phyloP scores from a whole-genome alignment of 2,113 vertebrate genomes.

The Amia ocellicauda region DNA sequence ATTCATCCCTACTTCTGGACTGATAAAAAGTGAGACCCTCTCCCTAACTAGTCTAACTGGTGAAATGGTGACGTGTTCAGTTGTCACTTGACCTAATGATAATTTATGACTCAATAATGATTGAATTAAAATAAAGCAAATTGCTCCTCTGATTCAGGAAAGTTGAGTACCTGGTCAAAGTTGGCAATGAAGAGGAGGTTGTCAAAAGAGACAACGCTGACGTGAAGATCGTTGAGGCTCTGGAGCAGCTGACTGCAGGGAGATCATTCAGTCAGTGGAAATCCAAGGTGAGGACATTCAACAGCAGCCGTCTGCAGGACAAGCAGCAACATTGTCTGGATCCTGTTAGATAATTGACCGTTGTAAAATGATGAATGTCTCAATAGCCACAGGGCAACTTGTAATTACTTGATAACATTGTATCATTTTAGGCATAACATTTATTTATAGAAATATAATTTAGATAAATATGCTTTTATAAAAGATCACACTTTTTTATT shows the following conservation, averaged over 20 bases:
- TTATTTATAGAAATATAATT: too few species aligned
- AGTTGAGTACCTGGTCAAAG: constrained; percentile 39
- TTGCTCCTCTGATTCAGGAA: constrained; percentile 30
- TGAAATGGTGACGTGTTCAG: not conserved
- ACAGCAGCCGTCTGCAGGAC: not conserved
- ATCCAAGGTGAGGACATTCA: constrained; percentile 35
- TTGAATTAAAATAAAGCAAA: not conserved
- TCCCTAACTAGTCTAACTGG: not conserved
- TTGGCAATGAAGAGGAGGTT: constrained; percentile 32
- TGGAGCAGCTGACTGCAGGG: constrained; percentile 26
- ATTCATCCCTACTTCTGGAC: constrained; percentile 57
- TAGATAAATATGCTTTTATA: too few species aligned
- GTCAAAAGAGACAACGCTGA: constrained; percentile 16
- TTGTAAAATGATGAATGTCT: not conserved
- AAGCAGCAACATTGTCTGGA: too few species aligned
- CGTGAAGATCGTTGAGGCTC: constrained; percentile 2
- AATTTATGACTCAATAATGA: not conserved
- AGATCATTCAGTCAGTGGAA: constrained; percentile 49
- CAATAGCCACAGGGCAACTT: too few species aligned
- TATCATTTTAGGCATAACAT: too few species aligned
- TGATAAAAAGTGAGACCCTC: constrained; percentile 13
- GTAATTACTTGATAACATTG: too few species aligned
- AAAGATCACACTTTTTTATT: too few species aligned
- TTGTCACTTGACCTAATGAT: not conserved
- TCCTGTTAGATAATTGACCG: constrained; percentile 20